These are phyloP conservation scores for Sebastolobus alascanus DNA, from an alignment of 2,797 vertebrate genomes.

Conservation along the genomic window DNA sequence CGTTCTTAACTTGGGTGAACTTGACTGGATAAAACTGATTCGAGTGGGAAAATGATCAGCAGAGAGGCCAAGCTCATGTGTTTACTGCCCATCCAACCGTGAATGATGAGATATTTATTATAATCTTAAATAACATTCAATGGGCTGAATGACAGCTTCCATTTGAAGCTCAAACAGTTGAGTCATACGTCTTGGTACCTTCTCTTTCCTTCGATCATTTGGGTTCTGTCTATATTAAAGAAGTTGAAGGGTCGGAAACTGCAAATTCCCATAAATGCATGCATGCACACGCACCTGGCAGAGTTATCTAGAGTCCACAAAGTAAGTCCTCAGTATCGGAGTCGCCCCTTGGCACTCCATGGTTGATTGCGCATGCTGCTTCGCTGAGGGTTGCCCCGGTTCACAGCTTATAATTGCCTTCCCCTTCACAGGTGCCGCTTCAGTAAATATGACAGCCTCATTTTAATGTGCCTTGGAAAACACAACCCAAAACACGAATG, in stretches of 20 bases:
- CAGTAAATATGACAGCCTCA: constrained; percentile 78
- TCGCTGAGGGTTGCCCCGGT: constrained; percentile 61
- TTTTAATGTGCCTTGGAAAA: constrained; percentile 68
- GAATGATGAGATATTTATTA: constrained; percentile 2
- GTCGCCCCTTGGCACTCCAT: constrained; percentile 24
- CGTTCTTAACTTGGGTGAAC: background rate
- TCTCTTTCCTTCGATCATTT: background rate
- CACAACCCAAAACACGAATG: constrained; percentile 48
- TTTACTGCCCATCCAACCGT: constrained; percentile 16
- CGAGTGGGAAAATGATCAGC: background rate
- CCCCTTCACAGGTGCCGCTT: constrained; percentile 69
- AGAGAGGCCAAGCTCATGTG: background rate
- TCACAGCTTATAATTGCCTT: constrained; percentile 82
- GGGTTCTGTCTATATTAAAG: background rate
- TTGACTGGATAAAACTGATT: background rate
- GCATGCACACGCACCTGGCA: constrained; percentile 5
- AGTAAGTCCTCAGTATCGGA: constrained; percentile 30
- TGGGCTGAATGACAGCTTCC: background rate
- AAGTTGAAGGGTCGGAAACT: background rate
- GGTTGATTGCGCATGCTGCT: constrained; percentile 68
- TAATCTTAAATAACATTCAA: background rate
- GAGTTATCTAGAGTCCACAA: constrained; percentile 22
- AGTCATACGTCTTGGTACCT: background rate
- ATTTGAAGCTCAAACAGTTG: background rate
- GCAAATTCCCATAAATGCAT: constrained; percentile 2